These are phyloP conservation scores for Notiomystis cincta DNA, from an alignment of 2,113 vertebrate genomes.

Conservation along the genomic window DNA sequence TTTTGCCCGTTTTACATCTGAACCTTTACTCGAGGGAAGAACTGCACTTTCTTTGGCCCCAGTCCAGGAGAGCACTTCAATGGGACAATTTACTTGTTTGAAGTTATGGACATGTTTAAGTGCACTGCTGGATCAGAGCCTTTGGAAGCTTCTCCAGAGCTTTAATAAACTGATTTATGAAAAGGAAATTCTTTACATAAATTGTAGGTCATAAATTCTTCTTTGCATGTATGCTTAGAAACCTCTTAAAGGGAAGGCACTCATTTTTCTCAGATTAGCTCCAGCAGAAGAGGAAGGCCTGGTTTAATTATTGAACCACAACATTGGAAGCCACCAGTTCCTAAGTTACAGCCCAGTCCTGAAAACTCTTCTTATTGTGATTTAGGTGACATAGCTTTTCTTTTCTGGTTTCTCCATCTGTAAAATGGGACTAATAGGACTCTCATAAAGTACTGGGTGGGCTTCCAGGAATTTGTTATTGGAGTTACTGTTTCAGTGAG, in stretches of 20 bases:
- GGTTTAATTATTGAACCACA: conserved; percentile 45
- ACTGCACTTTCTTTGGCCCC: conserved; percentile 18
- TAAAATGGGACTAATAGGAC: not conserved
- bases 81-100: conserved; percentile 34
- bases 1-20: conserved; percentile 25
- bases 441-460: not conserved
- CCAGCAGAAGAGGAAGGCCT: not conserved
- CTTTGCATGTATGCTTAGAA: not conserved
- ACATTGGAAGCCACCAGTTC: not conserved
- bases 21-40: not conserved
- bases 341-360: not conserved
- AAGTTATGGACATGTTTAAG: conserved; percentile 40
- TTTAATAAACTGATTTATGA: conserved; percentile 52
- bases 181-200: conserved; percentile 51
- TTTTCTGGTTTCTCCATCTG: not conserved
- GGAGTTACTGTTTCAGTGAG: not conserved
- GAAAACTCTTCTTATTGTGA: not conserved
- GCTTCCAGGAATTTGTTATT: not conserved
- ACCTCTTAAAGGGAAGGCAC: conserved; percentile 31
- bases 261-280: conserved; percentile 30
- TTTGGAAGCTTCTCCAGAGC: conserved; percentile 35
- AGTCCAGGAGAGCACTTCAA: conserved; percentile 47
- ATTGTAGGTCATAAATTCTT: conserved; percentile 30
- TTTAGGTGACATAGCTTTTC: not conserved
- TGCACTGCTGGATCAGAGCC: conserved; percentile 57